Conservation (phyloP, 2,888 invertebrate genomes). For the Drosophila anomalipes region DNA sequence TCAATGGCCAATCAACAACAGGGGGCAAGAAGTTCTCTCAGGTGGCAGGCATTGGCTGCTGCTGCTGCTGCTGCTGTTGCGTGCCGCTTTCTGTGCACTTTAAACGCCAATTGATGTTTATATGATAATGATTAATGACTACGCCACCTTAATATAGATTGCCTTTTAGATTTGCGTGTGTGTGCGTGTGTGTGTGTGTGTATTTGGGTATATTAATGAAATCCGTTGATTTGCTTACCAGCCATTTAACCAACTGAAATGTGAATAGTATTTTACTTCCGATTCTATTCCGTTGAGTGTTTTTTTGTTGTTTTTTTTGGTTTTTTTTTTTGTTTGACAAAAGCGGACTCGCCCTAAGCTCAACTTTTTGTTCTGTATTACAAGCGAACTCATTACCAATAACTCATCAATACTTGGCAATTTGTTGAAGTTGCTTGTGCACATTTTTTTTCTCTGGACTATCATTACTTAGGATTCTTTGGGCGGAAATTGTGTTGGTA, state of each 20-base stretch:
- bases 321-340: slow-evolving; percentile 19
- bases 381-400: slow-evolving; percentile 54
- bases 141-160: slow-evolving; percentile 61
- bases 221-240: slow-evolving; percentile 16
- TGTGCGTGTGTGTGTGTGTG: slow-evolving; percentile 2
- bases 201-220: slow-evolving; percentile 44
- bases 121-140: slow-evolving; percentile 78
- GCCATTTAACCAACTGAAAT: slow-evolving; percentile 29
- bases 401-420: slow-evolving; percentile 65
- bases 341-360: slow-evolving; percentile 43
- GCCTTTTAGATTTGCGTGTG: slow-evolving; percentile 41
- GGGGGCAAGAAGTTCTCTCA: slow-evolving; percentile 37
- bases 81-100: slow-evolving; percentile 36
- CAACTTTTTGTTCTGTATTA: slow-evolving; percentile 28
- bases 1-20: slow-evolving; percentile 67
- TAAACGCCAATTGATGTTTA: slow-evolving; percentile 78
- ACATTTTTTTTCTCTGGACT: slow-evolving; percentile 10
- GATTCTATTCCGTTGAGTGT: background rate
- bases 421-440: slow-evolving; percentile 34
- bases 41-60: slow-evolving; percentile 5
- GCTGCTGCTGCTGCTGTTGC: background rate
- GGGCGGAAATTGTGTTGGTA: slow-evolving; percentile 47
- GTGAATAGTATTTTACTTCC: slow-evolving; percentile 10
- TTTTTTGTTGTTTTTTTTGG: background rate
- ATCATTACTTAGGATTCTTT: slow-evolving; percentile 8